These are phyloP conservation scores for Dinomys branickii DNA, from an alignment of 2,113 vertebrate species.

Conservation along the genomic window DNA sequence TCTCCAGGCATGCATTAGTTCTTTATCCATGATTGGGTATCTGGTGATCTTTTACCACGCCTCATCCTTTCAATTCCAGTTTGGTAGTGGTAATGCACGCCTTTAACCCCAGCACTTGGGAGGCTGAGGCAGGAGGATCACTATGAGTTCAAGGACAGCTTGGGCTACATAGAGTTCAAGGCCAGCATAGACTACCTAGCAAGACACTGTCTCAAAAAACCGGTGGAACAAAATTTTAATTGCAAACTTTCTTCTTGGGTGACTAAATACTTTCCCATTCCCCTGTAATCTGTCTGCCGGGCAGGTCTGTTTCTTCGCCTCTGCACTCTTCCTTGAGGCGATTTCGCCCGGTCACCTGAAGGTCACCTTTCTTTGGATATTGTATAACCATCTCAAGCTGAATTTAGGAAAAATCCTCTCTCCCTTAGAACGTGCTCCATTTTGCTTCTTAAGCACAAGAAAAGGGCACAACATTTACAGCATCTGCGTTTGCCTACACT, in stretches of 20 bases:
- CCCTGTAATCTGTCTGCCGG: not conserved
- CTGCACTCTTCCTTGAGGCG: slow-evolving; percentile 20
- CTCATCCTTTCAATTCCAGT: not conserved
- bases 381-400: not conserved
- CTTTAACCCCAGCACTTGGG: not conserved
- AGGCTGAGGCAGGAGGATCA: not conserved
- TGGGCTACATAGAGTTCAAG: not conserved
- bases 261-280: not conserved
- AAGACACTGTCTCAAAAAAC: not conserved
- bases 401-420: not conserved
- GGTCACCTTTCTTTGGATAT: slow-evolving; percentile 40
- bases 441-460: slow-evolving; percentile 15
- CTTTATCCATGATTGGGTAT: not conserved
- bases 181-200: not conserved
- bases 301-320: slow-evolving; percentile 14
- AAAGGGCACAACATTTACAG: not conserved
- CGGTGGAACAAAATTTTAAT: not conserved
- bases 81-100: not conserved
- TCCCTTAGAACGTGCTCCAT: not conserved
- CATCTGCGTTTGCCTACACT: not conserved
- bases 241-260: not conserved
- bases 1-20: not conserved
- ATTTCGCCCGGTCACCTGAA: slow-evolving; percentile 38
- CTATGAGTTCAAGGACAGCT: not conserved
- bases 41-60: not conserved